Percentiles rank a stretch among this genome's conserved stretches.
Evolutionary conservation across 1,140 invertebrate species (phyloP).

Genomic region (Araneus ventricosus): DNA sequence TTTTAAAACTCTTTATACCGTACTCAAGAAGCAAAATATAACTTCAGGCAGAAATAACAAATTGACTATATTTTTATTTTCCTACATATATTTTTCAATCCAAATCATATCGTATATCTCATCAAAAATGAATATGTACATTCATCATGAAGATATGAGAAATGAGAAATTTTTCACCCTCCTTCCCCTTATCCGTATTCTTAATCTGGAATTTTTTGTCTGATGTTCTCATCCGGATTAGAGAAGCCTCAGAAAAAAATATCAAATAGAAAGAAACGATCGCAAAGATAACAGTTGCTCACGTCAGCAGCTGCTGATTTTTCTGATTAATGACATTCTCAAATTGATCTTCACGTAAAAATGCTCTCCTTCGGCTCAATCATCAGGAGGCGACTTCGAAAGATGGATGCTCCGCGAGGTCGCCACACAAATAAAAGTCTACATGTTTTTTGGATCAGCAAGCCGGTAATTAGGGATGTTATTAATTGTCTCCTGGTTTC

Average conservation of each 20-base stretch:
- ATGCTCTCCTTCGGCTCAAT: background rate
- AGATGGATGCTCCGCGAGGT: background rate
- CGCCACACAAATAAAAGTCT: background rate
- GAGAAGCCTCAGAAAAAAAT: background rate
- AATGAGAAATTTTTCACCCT: too few species aligned
- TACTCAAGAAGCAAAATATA: too few species aligned
- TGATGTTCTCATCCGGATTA: background rate
- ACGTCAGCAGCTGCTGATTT: conserved; percentile 24
- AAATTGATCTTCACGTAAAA: conserved; percentile 37
- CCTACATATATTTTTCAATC: too few species aligned
- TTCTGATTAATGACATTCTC: conserved; percentile 18
- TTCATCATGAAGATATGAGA: too few species aligned
- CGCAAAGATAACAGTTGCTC: background rate
- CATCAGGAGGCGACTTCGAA: background rate
- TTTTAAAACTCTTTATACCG: too few species aligned
- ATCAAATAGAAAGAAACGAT: background rate
- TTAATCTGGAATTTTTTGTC: background rate
- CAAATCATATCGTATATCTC: too few species aligned
- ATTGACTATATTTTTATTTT: too few species aligned
- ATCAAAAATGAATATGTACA: too few species aligned
- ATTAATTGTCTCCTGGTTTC: background rate
- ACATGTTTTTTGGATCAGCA: background rate
- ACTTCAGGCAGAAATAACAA: too few species aligned
- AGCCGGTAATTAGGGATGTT: background rate
- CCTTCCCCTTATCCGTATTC: too few species aligned